phyloP scores from a whole-genome alignment of 2,113 vertebrate species.

The Pluvialis apricaria region DNA sequence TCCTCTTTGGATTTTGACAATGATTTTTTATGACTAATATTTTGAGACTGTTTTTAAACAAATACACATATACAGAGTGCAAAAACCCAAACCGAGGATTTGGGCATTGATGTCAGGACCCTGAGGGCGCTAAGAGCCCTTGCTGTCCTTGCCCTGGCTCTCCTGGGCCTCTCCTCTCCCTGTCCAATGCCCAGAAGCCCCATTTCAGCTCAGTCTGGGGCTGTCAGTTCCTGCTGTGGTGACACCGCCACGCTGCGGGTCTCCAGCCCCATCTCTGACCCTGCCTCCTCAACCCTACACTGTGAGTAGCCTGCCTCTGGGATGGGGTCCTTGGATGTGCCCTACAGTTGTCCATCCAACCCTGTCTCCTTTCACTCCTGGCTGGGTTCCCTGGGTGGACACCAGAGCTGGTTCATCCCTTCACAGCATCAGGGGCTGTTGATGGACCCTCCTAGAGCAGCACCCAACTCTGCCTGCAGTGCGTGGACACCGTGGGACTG shows the following conservation, averaged over 20 bases:
- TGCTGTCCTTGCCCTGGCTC: neutral
- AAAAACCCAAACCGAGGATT: neutral
- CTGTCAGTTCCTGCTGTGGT: neutral
- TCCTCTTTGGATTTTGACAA: neutral
- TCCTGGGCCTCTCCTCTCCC: neutral
- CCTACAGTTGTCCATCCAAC: neutral
- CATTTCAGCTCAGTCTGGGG: neutral
- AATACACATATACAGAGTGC: neutral
- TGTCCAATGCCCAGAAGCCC: neutral
- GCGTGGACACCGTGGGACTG: fast-evolving
- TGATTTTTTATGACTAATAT: neutral
- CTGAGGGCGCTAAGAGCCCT: neutral
- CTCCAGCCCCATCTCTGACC: neutral
- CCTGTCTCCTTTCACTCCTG: neutral
- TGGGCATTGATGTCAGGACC: neutral
- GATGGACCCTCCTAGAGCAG: too few relatives aligned
- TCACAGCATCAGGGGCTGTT: neutral
- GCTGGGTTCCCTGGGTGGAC: neutral
- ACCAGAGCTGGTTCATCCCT: neutral
- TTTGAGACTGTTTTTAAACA: neutral
- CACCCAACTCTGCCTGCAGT: neutral
- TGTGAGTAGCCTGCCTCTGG: neutral
- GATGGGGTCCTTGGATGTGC: too few relatives aligned
- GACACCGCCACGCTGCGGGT: neutral
- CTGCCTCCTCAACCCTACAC: neutral